Evolutionary conservation across 2,113 vertebrate genomes (phyloP).

Genomic region (Trogon surrucura): DNA sequence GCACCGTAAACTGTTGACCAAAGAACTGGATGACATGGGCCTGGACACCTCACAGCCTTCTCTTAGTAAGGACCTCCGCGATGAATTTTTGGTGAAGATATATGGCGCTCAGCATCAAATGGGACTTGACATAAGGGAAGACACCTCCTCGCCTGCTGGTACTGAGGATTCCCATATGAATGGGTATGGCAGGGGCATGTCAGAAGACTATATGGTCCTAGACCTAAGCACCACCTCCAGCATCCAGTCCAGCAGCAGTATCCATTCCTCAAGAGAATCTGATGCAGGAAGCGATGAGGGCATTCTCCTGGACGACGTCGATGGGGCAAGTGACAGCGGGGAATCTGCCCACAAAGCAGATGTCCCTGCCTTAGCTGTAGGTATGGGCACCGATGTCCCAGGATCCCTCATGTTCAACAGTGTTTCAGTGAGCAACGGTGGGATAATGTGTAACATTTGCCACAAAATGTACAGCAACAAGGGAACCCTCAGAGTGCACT

Average conservation of each 20-base stretch:
- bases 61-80: slow-evolving; percentile 93
- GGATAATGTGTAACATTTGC: slow-evolving; percentile 98
- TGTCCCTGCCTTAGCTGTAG: slow-evolving; percentile 72
- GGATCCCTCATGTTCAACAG: slow-evolving; percentile 86
- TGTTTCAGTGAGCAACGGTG: slow-evolving; percentile 83
- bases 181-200: slow-evolving; percentile 86
- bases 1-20: slow-evolving; percentile 99
- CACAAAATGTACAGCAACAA: slow-evolving; percentile 99
- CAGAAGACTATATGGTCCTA: slow-evolving; percentile 95
- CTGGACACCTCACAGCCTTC: slow-evolving; percentile 94
- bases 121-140: slow-evolving; percentile 87
- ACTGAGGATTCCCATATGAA: slow-evolving; percentile 91
- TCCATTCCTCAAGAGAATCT: slow-evolving; percentile 95
- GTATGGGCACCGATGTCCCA: slow-evolving; percentile 75
- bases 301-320: slow-evolving; percentile 94
- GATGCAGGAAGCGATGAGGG: slow-evolving; percentile 97
- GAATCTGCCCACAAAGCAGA: slow-evolving; percentile 83
- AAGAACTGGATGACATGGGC: slow-evolving; percentile 99
- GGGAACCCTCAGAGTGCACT: slow-evolving; percentile 97
- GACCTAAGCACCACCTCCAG: slow-evolving; percentile 98
- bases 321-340: slow-evolving; percentile 93
- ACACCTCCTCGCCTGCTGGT: slow-evolving; percentile 85
- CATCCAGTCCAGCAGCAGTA: slow-evolving; percentile 94
- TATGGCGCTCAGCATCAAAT: slow-evolving; percentile 90
- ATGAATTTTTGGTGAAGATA: slow-evolving; percentile 97